phyloP scores from a whole-genome alignment of 2,113 vertebrate species.

The Odocoileus virginianus region DNA sequence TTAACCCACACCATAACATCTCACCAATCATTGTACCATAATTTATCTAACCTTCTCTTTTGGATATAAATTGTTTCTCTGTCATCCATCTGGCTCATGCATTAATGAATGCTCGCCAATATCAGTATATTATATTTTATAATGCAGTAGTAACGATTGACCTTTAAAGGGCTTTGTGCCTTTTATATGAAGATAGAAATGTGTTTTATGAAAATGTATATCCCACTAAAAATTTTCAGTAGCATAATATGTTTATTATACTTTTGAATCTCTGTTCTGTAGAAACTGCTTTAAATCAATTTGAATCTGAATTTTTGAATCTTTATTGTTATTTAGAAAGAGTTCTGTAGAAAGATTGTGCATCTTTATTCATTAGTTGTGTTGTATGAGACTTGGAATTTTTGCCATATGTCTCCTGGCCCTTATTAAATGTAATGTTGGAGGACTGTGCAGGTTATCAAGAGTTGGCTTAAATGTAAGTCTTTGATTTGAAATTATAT shows the following conservation, averaged over 20 bases:
- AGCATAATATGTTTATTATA: not conserved
- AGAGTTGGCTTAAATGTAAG: not conserved
- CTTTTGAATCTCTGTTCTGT: not conserved
- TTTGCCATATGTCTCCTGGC: not conserved
- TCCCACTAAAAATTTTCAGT: not conserved
- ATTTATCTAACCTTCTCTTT: not conserved
- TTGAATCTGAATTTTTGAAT: constrained; percentile 8
- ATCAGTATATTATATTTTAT: not conserved
- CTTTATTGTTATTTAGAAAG: constrained; percentile 1
- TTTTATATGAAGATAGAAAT: not conserved
- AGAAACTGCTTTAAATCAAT: not conserved
- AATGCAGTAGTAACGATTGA: not conserved
- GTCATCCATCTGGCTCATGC: not conserved
- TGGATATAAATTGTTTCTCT: not conserved
- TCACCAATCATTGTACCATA: not conserved
- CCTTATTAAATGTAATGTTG: not conserved
- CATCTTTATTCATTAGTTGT: not conserved
- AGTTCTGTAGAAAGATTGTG: not conserved
- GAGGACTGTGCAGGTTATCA: not conserved
- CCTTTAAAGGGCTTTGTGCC: not conserved
- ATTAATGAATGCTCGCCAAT: not conserved
- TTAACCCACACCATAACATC: not conserved
- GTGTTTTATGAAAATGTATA: not conserved
- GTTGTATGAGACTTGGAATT: not conserved
- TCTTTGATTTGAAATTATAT: constrained; percentile 25